A percentile compares a stretch with the other conserved stretches of the same genome.
These are phyloP conservation scores for Leptatherina wallacei DNA, from an alignment of 2,797 vertebrate genomes.

Conservation along the genomic window DNA sequence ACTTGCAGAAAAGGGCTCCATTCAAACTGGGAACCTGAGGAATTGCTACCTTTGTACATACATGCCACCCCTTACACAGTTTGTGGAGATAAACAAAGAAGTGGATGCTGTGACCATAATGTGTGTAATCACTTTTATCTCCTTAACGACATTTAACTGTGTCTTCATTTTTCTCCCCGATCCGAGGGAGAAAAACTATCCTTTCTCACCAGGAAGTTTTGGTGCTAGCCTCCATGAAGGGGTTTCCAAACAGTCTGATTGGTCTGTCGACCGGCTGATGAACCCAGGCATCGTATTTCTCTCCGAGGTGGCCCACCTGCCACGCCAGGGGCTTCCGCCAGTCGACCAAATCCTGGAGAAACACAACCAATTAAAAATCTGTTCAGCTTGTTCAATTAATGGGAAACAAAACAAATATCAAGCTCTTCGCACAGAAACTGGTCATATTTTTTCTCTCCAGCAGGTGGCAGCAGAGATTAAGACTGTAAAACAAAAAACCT, in stretches of 20 bases:
- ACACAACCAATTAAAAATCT: not conserved
- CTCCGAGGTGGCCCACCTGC: constrained; percentile 94
- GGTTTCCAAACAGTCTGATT: constrained; percentile 93
- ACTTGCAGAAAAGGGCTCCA: no score
- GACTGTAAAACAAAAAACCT: not conserved
- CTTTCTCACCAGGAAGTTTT: constrained; percentile 90
- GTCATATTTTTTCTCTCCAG: not conserved
- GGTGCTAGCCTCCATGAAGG: constrained; percentile 90
- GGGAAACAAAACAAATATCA: not conserved
- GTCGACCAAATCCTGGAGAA: constrained; percentile 92
- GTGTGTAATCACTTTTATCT: not conserved
- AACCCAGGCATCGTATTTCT: constrained; percentile 96
- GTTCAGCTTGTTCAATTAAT: not conserved
- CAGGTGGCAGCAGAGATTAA: constrained; percentile 56
- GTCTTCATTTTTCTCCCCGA: no score
- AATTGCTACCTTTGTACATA: no score
- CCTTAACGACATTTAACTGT: not conserved
- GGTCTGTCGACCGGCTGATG: constrained; percentile 95
- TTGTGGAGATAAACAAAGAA: no score
- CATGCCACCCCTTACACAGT: no score
- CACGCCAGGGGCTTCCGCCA: constrained; percentile 95
- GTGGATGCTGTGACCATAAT: no score
- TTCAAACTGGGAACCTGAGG: no score
- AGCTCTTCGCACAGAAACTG: not conserved
- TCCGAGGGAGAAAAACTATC: not conserved